phyloP scores from a whole-genome alignment of 2,113 vertebrate genomes.

The Apteryx owenii region DNA sequence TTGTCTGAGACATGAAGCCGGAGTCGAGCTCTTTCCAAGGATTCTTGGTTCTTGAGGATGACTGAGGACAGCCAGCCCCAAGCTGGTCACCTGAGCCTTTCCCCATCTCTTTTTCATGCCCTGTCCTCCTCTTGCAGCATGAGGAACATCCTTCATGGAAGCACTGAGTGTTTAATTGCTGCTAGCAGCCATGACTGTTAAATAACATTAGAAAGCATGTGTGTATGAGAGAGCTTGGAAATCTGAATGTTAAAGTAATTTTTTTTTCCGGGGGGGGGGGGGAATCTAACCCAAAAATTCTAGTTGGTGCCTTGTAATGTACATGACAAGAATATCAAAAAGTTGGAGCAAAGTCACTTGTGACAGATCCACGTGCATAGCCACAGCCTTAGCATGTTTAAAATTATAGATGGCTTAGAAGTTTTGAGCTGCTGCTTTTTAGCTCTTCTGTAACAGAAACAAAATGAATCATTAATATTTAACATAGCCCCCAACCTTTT shows the following conservation, averaged over 20 bases:
- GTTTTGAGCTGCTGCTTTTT: not conserved
- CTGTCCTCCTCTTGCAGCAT: not conserved
- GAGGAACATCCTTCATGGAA: not conserved
- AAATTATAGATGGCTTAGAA: not conserved
- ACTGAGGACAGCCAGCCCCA: rapidly evolving
- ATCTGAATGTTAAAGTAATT: not conserved
- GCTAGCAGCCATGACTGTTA: not conserved
- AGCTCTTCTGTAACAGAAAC: not conserved
- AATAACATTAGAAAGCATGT: not conserved
- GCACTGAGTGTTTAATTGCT: not conserved
- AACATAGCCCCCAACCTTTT: not conserved
- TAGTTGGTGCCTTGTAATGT: not conserved
- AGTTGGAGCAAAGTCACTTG: not conserved
- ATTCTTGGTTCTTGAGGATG: not conserved
- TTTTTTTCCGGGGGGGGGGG: not conserved
- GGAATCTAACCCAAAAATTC: not conserved
- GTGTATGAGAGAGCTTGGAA: not conserved
- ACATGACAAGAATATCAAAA: not conserved
- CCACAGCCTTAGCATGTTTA: not conserved
- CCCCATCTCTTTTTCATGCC: rapidly evolving
- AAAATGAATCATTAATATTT: not conserved
- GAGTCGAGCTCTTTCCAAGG: not conserved
- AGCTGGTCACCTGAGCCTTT: not conserved
- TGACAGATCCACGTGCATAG: not conserved
- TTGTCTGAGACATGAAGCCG: not conserved